Base-by-base conservation (phyloP, 2,113 vertebrate species). In the Junco hyemalis region DNA sequence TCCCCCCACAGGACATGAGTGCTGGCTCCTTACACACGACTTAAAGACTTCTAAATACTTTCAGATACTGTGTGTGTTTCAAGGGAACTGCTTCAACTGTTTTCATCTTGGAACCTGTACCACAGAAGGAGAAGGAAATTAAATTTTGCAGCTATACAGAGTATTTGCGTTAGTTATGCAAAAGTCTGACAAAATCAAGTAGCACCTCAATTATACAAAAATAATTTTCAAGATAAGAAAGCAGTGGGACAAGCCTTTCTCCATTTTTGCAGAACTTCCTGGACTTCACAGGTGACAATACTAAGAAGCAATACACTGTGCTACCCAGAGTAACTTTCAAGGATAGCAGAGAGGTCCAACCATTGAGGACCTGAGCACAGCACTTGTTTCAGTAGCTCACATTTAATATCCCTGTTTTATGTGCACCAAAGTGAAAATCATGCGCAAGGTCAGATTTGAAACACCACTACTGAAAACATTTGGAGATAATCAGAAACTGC, bases 361-460 rank as follows among this genome's bases (percentile, higher is more conserved):
- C 40, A 40, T 40, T 40, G 11, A 74, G 24, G 35, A 59, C 23
- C 18, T 10, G 20, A 60, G 9, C 36, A 14, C 19, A 76, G 33
- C 33, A 45, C 6, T 7, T 80, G 20, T 69, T 86, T 29, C 71
- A 64, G 20, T 33, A 61, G 15, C 12, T 68, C 26, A 2, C 29
- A 45, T 63, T 61, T 54, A 45, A 57, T 20, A 66, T 9, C 51
- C 31, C 29, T 44, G 16, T 0, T 57, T 74, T 53, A 45, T 1
- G 2, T 7, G 29, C 0, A 21, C 25, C 25, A 33, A 53, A 78
- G 8, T 22, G 29, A 81, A 74, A 61, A 29, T 0, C 2, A 1
- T 9, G 28, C 4, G 33, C 36, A 28, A 60, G 7, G 31, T 38
- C 9, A 33, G 9, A 22, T 85, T 48, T 63, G 31, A 81, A 74